Percentiles rank a stretch among this genome's conserved stretches.
These are phyloP conservation scores for Onchidella celtica DNA, from an alignment of 2,888 invertebrate species.

Conservation along the genomic window DNA sequence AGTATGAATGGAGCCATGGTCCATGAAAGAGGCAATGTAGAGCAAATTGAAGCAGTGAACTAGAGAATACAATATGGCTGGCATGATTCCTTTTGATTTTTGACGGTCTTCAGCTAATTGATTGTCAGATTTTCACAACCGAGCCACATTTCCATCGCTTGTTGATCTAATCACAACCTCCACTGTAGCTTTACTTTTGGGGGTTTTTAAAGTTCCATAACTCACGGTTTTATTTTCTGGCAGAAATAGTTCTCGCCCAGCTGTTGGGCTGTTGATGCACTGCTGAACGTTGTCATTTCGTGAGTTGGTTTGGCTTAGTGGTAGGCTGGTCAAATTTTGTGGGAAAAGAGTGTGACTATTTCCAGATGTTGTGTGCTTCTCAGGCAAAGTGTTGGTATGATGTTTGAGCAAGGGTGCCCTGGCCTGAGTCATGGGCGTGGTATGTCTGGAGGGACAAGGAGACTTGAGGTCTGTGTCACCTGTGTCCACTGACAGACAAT, in stretches of 20 bases:
- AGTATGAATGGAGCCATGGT: no score
- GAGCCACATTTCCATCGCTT: constrained; percentile 44
- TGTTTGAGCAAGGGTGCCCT: constrained; percentile 48
- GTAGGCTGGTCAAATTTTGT: constrained; percentile 6
- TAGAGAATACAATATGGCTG: not conserved
- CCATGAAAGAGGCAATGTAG: not conserved
- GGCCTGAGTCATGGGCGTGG: constrained; percentile 49
- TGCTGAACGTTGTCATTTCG: not conserved
- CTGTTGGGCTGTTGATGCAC: constrained; percentile 42
- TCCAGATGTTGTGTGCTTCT: constrained; percentile 3
- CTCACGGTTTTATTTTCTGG: constrained; percentile 6
- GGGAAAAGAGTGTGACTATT: constrained; percentile 40
- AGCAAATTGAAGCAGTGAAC: not conserved
- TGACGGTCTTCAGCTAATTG: no score
- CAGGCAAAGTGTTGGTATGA: constrained; percentile 23
- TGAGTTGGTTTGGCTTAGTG: not conserved
- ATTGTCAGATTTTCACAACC: constrained; percentile 35
- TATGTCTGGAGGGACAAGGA: constrained; percentile 50
- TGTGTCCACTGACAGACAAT: constrained; percentile 66
- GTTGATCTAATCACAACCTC: constrained; percentile 45
- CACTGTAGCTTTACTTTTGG: constrained; percentile 35
- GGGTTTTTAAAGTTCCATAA: constrained; percentile 39
- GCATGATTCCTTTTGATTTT: not conserved
- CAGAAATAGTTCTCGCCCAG: constrained; percentile 24
- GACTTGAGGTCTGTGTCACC: constrained; percentile 66